These are phyloP conservation scores for Mycalesis mineus DNA, from an alignment of 2,888 invertebrate genomes.

Conservation along the genomic window DNA sequence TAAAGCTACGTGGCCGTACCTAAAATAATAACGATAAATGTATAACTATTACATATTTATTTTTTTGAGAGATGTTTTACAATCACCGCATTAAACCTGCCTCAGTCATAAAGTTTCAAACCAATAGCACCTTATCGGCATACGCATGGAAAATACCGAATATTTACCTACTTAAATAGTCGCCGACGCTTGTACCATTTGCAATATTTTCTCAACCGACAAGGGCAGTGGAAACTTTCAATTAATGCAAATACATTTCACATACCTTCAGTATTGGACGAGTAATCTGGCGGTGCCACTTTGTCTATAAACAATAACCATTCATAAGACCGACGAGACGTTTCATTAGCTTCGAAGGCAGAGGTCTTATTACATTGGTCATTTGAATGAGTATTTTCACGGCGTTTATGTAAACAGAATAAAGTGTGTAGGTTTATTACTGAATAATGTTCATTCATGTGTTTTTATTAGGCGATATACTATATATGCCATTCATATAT, in stretches of 20 bases:
- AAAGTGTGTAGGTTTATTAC: conserved; percentile 38
- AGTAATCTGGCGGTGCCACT: conserved; percentile 30
- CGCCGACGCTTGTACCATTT: neutral
- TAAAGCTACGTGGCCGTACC: too few species aligned
- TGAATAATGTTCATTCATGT: conserved; percentile 7
- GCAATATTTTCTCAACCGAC: conserved; percentile 6
- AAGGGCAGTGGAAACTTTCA: conserved; percentile 24
- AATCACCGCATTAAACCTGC: neutral
- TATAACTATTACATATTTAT: too few species aligned
- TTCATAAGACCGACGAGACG: conserved; percentile 11
- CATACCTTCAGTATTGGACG: conserved; percentile 3
- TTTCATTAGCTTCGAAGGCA: conserved; percentile 11
- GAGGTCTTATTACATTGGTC: conserved; percentile 21
- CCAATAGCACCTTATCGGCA: neutral
- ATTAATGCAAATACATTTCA: conserved; percentile 15
- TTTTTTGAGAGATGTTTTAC: neutral
- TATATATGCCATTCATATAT: neutral
- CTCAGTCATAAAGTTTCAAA: neutral
- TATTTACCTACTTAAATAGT: neutral
- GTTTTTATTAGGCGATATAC: neutral
- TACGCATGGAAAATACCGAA: conserved; percentile 5
- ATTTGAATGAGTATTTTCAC: conserved; percentile 20
- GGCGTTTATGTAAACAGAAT: conserved; percentile 43
- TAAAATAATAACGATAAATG: too few species aligned
- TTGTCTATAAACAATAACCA: conserved; percentile 30